These are phyloP conservation scores for Ceyx melanurus DNA, from an alignment of 2,113 vertebrate genomes.

Conservation along the genomic window DNA sequence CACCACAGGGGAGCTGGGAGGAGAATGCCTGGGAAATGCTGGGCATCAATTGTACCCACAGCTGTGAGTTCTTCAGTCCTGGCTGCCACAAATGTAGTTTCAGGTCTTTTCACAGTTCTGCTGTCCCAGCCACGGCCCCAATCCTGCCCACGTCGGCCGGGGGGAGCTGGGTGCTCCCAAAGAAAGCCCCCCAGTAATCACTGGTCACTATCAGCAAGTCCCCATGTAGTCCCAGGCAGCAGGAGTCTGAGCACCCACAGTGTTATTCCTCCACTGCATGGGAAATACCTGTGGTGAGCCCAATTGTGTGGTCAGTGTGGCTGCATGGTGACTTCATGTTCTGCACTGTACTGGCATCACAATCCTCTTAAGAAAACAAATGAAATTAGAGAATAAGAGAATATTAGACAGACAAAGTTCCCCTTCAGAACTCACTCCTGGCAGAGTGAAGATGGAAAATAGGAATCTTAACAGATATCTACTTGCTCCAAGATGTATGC, in stretches of 20 bases:
- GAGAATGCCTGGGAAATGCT: conserved; percentile 21
- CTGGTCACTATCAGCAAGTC: background rate
- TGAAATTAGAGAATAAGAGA: background rate
- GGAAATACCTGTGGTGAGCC: conserved; percentile 35
- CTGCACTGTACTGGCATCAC: background rate
- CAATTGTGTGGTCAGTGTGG: conserved; percentile 7
- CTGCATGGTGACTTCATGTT: background rate
- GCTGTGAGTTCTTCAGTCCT: conserved; percentile 64
- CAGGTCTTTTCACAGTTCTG: conserved; percentile 44
- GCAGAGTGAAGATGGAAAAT: background rate
- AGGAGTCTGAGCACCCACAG: background rate
- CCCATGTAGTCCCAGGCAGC: background rate
- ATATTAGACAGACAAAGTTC: background rate
- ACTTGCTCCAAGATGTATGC: background rate
- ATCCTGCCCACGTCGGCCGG: background rate
- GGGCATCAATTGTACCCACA: conserved; percentile 54
- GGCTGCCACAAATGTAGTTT: conserved; percentile 27
- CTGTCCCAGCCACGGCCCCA: background rate
- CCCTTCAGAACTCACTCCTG: background rate
- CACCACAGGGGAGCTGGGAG: background rate
- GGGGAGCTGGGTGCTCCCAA: background rate
- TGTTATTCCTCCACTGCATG: background rate
- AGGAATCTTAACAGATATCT: background rate
- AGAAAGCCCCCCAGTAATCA: background rate
- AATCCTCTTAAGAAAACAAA: background rate